Percentiles rank a stretch among this genome's conserved stretches.
These are phyloP conservation scores for Umimayanthus kanabou DNA, from an alignment of 92 coral and sea anemone genomes.

Conservation along the genomic window DNA sequence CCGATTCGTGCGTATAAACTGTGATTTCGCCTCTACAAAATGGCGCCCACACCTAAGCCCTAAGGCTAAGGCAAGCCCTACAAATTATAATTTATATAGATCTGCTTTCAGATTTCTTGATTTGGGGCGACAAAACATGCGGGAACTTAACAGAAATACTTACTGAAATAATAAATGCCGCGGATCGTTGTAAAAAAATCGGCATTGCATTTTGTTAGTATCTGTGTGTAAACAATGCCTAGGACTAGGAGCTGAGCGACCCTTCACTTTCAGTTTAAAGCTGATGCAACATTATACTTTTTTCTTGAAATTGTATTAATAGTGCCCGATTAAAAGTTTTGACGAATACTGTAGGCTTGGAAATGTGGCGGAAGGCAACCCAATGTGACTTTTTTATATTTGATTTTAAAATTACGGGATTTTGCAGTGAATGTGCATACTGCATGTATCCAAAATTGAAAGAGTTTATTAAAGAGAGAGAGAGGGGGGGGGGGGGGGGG, in stretches of 20 bases:
- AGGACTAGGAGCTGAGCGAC: not conserved
- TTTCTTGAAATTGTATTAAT: not conserved
- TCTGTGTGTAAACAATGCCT: no score
- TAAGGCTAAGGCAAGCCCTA: not conserved
- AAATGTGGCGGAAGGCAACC: not conserved
- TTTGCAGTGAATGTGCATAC: no score
- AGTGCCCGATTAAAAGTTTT: no score
- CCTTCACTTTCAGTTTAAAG: not conserved
- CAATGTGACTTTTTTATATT: not conserved
- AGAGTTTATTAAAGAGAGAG: no score
- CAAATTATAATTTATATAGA: no score
- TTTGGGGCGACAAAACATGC: not conserved
- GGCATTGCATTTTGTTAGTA: no score
- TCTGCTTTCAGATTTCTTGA: not conserved
- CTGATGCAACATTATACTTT: not conserved
- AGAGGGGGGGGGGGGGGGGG: no score
- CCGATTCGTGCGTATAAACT: not conserved
- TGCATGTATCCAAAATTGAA: no score
- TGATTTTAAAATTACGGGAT: no score
- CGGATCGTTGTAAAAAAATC: not conserved
- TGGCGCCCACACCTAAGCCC: conserved; percentile 3
- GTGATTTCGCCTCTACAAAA: not conserved
- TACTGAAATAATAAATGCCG: not conserved
- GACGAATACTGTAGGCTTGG: not conserved
- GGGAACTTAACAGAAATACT: not conserved